A percentile compares a stretch with the other conserved stretches of the same genome.
Conservation (phyloP, 1,140 invertebrate species). For the Dendroctonus ponderosae region DNA sequence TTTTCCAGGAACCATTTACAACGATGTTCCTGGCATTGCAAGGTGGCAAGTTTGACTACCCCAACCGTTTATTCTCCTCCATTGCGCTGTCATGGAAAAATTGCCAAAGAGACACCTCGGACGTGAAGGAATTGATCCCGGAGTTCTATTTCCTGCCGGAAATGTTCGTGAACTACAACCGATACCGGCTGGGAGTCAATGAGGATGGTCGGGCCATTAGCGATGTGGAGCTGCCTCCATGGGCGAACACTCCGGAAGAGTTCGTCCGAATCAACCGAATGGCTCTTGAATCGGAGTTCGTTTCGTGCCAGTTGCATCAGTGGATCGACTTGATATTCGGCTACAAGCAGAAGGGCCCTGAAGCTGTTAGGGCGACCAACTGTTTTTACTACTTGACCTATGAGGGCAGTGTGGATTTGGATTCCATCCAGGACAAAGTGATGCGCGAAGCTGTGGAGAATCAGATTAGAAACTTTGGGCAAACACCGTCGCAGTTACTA, state of each 20-base stretch:
- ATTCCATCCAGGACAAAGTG: constrained; percentile 84
- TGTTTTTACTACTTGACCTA: constrained; percentile 99
- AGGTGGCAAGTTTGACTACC: constrained; percentile 98
- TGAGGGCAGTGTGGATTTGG: constrained; percentile 94
- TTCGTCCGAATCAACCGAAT: constrained; percentile 97
- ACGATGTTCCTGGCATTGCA: constrained; percentile 98
- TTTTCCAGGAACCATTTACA: constrained; percentile 84
- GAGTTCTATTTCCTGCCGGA: constrained; percentile 99
- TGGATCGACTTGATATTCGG: constrained; percentile 99
- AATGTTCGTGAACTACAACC: constrained; percentile 93
- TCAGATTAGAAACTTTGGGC: constrained; percentile 97
- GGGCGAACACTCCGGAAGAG: constrained; percentile 95
- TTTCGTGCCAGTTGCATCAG: constrained; percentile 98
- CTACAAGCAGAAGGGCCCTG: constrained; percentile 98
- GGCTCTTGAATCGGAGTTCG: constrained; percentile 98
- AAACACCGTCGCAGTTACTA: constrained; percentile 94
- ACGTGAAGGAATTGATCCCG: constrained; percentile 99
- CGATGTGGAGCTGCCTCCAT: constrained; percentile 90
- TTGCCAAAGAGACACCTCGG: constrained; percentile 96
- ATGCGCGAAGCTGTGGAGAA: constrained; percentile 96
- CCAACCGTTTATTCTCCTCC: constrained; percentile 93
- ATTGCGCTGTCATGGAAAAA: constrained; percentile 96
- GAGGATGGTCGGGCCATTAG: constrained; percentile 82
- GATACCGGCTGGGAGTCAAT: constrained; percentile 82
- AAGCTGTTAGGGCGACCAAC: constrained; percentile 95